These are phyloP conservation scores for Axinella damicornis DNA, from an alignment of 37 sponge, comb jelly and placozoan species.

Conservation along the genomic window DNA sequence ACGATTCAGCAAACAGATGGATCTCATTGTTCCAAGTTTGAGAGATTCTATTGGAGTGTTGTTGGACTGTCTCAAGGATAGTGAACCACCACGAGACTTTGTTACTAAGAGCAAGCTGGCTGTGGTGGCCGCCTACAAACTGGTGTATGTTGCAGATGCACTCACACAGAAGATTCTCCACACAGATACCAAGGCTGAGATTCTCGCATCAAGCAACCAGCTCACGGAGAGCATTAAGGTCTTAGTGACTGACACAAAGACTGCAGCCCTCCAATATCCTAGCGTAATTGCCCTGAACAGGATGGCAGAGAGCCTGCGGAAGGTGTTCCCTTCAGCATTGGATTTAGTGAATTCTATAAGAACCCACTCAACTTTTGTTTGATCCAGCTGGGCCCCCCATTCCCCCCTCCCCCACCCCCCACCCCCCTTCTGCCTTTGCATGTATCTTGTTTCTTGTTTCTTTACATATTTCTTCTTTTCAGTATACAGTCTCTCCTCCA, in stretches of 20 bases:
- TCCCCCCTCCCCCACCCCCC: too few species aligned
- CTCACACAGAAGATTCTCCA: conserved; percentile 83
- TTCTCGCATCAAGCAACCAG: conserved; percentile 66
- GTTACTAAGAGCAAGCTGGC: conserved; percentile 73
- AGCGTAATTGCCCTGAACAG: conserved; percentile 60
- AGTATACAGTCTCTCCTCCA: background rate
- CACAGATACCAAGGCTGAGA: conserved; percentile 56
- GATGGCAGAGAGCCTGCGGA: conserved; percentile 65
- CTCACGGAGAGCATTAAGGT: conserved; percentile 73
- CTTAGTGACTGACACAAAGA: conserved; percentile 77
- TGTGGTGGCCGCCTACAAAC: conserved; percentile 82
- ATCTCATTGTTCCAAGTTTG: conserved; percentile 69
- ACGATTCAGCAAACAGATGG: conserved; percentile 71
- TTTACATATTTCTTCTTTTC: background rate
- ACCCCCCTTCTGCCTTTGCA: too few species aligned
- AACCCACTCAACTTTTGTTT: conserved; percentile 10
- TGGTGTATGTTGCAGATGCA: conserved; percentile 84
- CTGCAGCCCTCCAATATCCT: conserved; percentile 84
- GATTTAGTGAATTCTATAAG: conserved; percentile 61
- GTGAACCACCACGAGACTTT: conserved; percentile 69
- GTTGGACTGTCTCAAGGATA: conserved; percentile 36
- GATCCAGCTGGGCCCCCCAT: background rate
- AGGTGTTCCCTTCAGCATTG: conserved; percentile 53
- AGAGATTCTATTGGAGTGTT: conserved; percentile 56
- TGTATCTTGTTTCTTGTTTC: background rate